These are phyloP conservation scores for Phengaris alcon DNA, from an alignment of 2,888 invertebrate species.

Conservation along the genomic window DNA sequence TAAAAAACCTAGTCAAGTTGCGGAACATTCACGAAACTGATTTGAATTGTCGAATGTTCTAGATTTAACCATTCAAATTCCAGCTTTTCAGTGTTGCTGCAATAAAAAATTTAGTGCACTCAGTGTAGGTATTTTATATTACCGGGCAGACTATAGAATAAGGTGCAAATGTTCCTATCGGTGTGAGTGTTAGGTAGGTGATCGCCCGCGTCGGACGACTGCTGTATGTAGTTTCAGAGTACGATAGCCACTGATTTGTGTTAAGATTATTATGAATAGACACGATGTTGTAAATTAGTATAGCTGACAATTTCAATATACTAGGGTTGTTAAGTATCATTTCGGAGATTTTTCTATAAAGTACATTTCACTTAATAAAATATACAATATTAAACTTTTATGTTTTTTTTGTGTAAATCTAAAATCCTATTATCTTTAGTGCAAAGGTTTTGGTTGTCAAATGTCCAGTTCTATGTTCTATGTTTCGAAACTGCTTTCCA, in stretches of 20 bases:
- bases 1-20: background rate
- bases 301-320: conserved; percentile 62
- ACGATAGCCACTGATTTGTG: conserved; percentile 35
- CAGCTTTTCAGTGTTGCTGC: too few relatives aligned
- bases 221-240: background rate
- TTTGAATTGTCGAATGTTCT: background rate
- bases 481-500: too few relatives aligned
- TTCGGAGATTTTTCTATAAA: conserved; percentile 72
- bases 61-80: too few relatives aligned
- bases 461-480: too few relatives aligned
- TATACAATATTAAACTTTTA: conserved; percentile 55
- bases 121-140: conserved; percentile 22
- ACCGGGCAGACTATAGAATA: conserved; percentile 51
- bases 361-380: conserved; percentile 64
- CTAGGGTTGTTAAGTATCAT: conserved; percentile 61
- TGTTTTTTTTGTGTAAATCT: background rate
- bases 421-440: background rate
- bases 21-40: background rate
- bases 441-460: too few relatives aligned
- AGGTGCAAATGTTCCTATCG: conserved; percentile 79
- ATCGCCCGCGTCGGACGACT: background rate
- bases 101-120: too few relatives aligned
- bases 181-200: conserved; percentile 52
- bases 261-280: conserved; percentile 44
- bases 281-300: conserved; percentile 47